These are phyloP conservation scores for Orthosia cruda DNA, from an alignment of 2,888 invertebrate species.

Conservation along the genomic window DNA sequence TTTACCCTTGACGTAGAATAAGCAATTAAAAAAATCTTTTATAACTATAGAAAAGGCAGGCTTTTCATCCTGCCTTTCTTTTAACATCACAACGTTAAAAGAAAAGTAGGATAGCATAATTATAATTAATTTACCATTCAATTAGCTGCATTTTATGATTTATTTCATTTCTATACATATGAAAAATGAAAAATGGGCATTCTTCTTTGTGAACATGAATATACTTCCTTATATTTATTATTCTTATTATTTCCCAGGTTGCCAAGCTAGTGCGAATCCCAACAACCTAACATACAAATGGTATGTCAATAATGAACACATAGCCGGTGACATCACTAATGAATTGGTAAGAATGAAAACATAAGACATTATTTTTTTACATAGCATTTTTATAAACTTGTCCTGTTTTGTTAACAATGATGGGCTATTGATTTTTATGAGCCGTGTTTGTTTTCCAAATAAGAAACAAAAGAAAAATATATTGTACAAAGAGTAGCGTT, in stretches of 20 bases:
- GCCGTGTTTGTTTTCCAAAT: background rate
- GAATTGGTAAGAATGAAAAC: slow-evolving; percentile 92
- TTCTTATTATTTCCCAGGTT: slow-evolving; percentile 86
- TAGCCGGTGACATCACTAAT: slow-evolving; percentile 95
- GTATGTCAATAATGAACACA: slow-evolving; percentile 96
- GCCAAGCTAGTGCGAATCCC: slow-evolving; percentile 98
- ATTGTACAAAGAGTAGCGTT: background rate
- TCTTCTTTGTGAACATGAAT: background rate
- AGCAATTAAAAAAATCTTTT: too few species aligned
- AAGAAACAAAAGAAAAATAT: background rate
- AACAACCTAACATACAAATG: slow-evolving; percentile 96
- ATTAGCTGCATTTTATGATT: too few species aligned
- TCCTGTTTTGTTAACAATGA: background rate
- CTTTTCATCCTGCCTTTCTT: too few species aligned
- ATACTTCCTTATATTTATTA: background rate
- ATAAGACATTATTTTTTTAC: background rate
- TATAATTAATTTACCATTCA: too few species aligned
- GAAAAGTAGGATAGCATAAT: too few species aligned
- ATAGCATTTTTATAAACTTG: background rate
- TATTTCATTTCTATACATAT: too few species aligned
- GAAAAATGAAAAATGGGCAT: too few species aligned
- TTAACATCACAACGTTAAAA: too few species aligned
- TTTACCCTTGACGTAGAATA: too few species aligned
- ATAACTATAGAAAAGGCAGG: too few species aligned
- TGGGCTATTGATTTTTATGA: background rate